Evolutionary conservation across 2,113 vertebrate genomes (phyloP).

Genomic region (Bubo blakistoni): DNA sequence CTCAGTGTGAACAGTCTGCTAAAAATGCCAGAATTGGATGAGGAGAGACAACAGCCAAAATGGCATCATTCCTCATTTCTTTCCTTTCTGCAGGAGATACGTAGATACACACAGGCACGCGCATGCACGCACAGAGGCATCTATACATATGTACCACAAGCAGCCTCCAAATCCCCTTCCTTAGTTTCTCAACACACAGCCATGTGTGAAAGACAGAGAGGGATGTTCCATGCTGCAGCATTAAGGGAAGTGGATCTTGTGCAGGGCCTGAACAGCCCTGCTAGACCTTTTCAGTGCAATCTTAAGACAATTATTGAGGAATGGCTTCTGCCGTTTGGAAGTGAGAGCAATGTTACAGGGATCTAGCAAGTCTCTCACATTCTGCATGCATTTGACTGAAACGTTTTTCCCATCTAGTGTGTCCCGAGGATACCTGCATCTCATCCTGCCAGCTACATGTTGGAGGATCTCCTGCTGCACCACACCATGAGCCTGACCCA

Average conservation of each 20-base stretch:
- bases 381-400: not conserved
- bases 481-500: not conserved
- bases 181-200: not conserved
- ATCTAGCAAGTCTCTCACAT: not conserved
- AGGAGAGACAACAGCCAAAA: not conserved
- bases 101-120: rapidly evolving
- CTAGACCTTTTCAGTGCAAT: not conserved
- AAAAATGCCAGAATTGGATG: not conserved
- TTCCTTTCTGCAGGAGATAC: not conserved
- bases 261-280: not conserved
- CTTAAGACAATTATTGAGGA: not conserved
- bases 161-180: not conserved
- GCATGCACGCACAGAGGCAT: rapidly evolving
- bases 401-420: not conserved
- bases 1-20: constrained; percentile 31
- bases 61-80: not conserved
- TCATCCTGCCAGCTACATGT: not conserved
- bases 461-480: not conserved
- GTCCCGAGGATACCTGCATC: not conserved
- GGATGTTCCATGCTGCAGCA: not conserved
- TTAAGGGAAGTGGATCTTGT: not conserved
- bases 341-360: not conserved
- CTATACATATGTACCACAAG: not conserved
- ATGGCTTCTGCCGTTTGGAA: not conserved
- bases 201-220: not conserved